Base-by-base conservation (phyloP, 2,113 vertebrate species). In the Struthio camelus region DNA sequence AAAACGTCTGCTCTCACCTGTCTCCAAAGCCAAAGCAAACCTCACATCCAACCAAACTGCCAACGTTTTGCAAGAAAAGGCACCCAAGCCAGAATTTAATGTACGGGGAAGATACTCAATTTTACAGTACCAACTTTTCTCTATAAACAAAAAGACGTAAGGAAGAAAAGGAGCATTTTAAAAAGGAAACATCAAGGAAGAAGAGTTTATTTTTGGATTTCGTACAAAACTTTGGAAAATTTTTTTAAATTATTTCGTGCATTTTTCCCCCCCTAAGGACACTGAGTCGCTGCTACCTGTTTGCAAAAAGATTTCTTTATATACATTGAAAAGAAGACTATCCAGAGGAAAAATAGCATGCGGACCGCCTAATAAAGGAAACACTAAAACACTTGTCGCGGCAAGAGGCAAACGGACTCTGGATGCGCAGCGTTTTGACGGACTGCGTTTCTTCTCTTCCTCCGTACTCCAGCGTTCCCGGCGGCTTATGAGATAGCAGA, bases 1-100 rank as follows among this genome's bases (percentile, higher is more conserved):
- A 92, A 95, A 93, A 90, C 77, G 59, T 93, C 92, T 89, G 83
- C 93, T 97, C 95, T 95, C 97, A 97, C 97, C 97, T 97, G 96
- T 96, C 95, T 94, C 73, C 94, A 96, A 92, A 85, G 51, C 75
- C 94, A 76, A 91, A 91, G 91, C 84, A 86, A 94, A 89, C 79
- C 93, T 97, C 81, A 51, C 4, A 4, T 54, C 70, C 94, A 56
- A 80, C 92, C 70, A 58, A 76, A 80, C 91, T 2, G 38, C 88
- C 94, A 67, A 27, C 75, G 10, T 65, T 38, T 61, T 10, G 40
- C 89, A 82, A 8, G 2, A 90, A 94, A 90, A 84, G 93, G 64
- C 87, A 42, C 38, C 79, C 38, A 6, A 91, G 82, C 64, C 85
- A 87, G 87, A 79, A 89, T 7, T 36, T 40, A 58, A 67, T 6